Conservation (phyloP, 2,113 vertebrate genomes). For the Litocranius walleri region DNA sequence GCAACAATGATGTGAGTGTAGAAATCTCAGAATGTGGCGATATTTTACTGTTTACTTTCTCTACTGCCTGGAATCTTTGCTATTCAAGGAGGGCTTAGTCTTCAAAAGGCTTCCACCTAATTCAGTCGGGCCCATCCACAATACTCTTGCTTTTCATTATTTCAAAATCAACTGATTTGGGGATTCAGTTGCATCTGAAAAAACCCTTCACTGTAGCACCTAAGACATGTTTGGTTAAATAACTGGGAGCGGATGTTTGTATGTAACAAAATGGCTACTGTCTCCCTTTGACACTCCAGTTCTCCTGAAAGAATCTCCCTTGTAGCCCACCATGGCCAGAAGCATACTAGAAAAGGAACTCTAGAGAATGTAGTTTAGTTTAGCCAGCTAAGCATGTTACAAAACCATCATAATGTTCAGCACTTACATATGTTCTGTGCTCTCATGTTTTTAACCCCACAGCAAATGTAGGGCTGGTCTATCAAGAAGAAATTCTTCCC, state of each 20-base stretch:
- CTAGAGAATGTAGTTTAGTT: neutral
- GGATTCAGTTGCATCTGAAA: conserved; percentile 2
- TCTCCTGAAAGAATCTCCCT: neutral
- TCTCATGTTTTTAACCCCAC: neutral
- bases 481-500: neutral
- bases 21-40: neutral
- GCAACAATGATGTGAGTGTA: neutral
- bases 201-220: neutral
- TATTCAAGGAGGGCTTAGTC: neutral
- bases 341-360: neutral
- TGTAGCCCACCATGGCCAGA: neutral
- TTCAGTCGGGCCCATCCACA: neutral
- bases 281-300: neutral
- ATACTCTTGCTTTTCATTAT: conserved; percentile 43
- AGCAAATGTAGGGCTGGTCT: neutral
- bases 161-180: conserved; percentile 9
- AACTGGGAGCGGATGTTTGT: neutral
- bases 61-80: neutral
- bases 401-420: neutral
- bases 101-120: neutral
- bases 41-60: neutral
- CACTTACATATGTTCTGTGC: too few species aligned
- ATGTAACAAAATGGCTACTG: neutral
- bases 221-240: neutral
- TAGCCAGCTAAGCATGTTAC: neutral